Percentiles rank a stretch among this genome's conserved stretches.
These are phyloP conservation scores for Dolichomitus sp. DNA, from an alignment of 2,888 invertebrate genomes.

Conservation along the genomic window DNA sequence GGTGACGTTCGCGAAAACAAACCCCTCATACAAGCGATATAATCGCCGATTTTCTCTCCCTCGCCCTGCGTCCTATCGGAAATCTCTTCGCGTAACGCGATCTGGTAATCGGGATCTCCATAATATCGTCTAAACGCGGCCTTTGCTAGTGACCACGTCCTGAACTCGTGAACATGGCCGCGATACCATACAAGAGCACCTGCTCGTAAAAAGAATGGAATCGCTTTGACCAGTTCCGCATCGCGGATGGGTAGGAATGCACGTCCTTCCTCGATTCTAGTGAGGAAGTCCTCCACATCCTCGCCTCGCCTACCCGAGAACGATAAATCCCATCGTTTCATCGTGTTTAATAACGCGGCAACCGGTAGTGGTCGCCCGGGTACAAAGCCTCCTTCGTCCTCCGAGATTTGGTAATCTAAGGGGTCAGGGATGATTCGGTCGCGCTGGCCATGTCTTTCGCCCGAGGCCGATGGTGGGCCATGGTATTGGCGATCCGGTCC, in stretches of 20 bases:
- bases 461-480: not conserved
- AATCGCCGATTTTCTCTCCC: slow-evolving; percentile 14
- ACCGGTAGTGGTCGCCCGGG: not conserved
- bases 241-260: slow-evolving; percentile 4
- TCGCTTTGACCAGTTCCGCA: not conserved
- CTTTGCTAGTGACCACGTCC: not conserved
- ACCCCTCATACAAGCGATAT: too few species aligned
- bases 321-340: slow-evolving; percentile 14
- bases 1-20: too few species aligned
- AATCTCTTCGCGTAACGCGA: too few species aligned
- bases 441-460: not conserved
- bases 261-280: slow-evolving; percentile 28
- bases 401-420: not conserved
- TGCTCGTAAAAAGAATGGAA: slow-evolving; percentile 21
- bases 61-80: not conserved
- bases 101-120: too few species aligned
- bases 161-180: not conserved
- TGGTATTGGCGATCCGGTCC: not conserved
- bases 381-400: not conserved
- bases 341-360: not conserved
- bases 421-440: not conserved
- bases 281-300: slow-evolving; percentile 25
- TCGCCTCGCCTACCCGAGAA: not conserved
- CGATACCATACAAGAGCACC: slow-evolving; percentile 20
- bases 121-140: too few species aligned